These are phyloP conservation scores for Drosophila mayri DNA, from an alignment of 1,140 invertebrate genomes.

Conservation along the genomic window DNA sequence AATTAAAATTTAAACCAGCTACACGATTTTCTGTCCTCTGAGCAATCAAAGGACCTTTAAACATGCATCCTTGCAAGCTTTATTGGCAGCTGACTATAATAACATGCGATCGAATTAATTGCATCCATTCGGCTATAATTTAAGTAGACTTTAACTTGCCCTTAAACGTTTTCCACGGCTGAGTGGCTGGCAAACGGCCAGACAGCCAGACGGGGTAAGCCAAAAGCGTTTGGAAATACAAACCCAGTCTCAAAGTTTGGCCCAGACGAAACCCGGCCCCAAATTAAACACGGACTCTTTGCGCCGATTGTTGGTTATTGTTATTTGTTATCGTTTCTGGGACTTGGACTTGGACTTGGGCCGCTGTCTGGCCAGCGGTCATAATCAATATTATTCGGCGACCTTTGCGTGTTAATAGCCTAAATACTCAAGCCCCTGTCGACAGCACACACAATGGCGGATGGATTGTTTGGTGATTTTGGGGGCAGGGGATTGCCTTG, in stretches of 20 bases:
- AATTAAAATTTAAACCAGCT: neutral
- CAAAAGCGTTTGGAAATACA: constrained; percentile 29
- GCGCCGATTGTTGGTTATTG: constrained; percentile 55
- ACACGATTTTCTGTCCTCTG: too few relatives aligned
- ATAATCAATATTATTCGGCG: constrained; percentile 74
- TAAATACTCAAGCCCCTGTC: constrained; percentile 53
- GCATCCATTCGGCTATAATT: constrained; percentile 5
- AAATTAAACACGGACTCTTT: constrained; percentile 31
- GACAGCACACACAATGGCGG: constrained; percentile 40
- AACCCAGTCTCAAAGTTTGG: neutral
- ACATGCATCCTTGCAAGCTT: neutral
- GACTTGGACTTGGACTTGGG: constrained; percentile 6
- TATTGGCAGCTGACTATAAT: neutral
- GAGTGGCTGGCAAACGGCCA: constrained; percentile 8
- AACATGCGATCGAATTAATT: constrained; percentile 25
- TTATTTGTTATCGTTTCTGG: constrained; percentile 51
- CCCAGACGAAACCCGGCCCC: constrained; percentile 19
- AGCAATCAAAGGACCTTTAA: neutral
- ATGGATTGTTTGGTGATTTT: constrained; percentile 25
- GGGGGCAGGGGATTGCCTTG: neutral
- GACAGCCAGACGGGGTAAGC: constrained; percentile 4
- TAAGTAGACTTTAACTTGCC: constrained; percentile 18
- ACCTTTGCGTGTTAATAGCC: constrained; percentile 73
- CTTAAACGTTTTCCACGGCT: constrained; percentile 6
- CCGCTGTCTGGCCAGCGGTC: constrained; percentile 58